Conservation (phyloP, 2,797 vertebrate species). For the Megalops cyprinoides region DNA sequence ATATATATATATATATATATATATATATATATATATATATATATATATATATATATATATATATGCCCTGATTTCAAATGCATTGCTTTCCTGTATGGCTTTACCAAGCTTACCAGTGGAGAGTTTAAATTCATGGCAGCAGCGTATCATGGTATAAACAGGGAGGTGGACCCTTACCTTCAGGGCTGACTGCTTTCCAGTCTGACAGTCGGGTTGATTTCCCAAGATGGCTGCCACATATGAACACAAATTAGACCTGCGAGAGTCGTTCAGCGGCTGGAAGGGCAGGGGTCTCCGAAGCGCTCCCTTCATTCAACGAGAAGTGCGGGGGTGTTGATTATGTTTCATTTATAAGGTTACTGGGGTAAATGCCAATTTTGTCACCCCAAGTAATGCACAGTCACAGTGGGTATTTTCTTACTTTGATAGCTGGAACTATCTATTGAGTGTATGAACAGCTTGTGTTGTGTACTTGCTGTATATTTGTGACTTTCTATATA, state of each 20-base stretch:
- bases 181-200: slow-evolving; percentile 6
- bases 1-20: too few species aligned
- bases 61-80: slow-evolving; percentile 11
- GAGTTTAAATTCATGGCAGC: background rate
- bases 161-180: background rate
- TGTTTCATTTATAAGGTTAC: background rate
- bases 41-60: too few species aligned
- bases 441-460: too few species aligned
- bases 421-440: too few species aligned
- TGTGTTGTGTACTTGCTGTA: too few species aligned
- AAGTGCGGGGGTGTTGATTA: background rate
- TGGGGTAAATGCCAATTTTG: background rate
- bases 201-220: slow-evolving; percentile 14
- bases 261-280: background rate
- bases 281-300: too few species aligned
- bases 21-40: too few species aligned
- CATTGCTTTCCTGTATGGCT: background rate
- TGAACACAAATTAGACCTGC: background rate
- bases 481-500: too few species aligned
- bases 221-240: slow-evolving; percentile 1
- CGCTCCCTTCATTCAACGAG: background rate
- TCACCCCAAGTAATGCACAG: background rate
- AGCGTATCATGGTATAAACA: background rate
- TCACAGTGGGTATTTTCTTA: background rate
- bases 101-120: background rate